Percentiles rank a stretch among this genome's conserved stretches.
Evolutionary conservation across 2,113 vertebrate species (phyloP).

Genomic region (Corvus cornix): DNA sequence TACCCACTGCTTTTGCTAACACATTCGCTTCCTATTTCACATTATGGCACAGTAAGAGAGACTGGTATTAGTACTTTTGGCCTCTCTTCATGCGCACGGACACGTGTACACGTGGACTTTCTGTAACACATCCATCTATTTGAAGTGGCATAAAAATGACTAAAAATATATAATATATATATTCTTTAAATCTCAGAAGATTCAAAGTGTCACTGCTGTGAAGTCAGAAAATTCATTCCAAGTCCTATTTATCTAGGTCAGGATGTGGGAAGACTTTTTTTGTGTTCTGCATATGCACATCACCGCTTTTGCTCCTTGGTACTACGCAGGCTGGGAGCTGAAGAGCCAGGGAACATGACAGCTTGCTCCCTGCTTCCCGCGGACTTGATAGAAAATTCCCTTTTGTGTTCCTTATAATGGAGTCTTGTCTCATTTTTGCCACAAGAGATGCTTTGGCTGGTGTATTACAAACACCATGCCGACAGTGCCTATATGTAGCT

Average conservation of each 20-base stretch:
- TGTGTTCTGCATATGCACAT: neutral
- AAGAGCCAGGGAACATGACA: neutral
- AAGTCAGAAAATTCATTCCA: slow-evolving; percentile 37
- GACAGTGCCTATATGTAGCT: neutral
- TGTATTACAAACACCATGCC: neutral
- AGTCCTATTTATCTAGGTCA: slow-evolving; percentile 53
- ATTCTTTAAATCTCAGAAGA: neutral
- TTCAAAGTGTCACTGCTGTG: neutral
- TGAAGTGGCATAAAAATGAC: neutral
- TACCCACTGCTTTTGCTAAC: neutral
- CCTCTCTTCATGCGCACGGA: neutral
- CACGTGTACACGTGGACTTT: neutral
- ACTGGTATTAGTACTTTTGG: neutral
- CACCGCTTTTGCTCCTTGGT: neutral
- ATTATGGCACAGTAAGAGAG: neutral
- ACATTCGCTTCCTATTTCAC: neutral
- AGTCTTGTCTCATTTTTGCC: neutral
- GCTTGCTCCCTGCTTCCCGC: neutral
- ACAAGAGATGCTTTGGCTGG: neutral
- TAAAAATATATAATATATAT: neutral
- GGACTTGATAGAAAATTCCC: neutral
- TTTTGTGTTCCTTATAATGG: neutral
- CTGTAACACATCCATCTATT: neutral
- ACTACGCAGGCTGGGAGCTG: neutral
- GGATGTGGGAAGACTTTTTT: neutral